Base-by-base conservation (phyloP, 2,888 invertebrate species). In the Micropterix aruncella region DNA sequence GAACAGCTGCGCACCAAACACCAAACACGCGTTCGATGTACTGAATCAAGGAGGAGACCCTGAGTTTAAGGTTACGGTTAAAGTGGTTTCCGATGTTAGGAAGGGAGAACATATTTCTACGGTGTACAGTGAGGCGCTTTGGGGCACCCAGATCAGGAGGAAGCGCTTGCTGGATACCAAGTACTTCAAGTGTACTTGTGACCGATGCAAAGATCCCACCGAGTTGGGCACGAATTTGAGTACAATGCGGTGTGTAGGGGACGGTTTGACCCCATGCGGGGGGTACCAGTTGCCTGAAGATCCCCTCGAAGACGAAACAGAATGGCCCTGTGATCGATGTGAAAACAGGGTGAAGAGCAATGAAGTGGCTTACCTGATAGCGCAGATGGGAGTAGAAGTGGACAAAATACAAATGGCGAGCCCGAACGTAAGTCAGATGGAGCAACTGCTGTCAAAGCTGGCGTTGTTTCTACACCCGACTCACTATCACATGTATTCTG, bases 91-190 rank as follows among this genome's bases (percentile, higher is more conserved):
- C 14, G 70, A 79, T 0, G 77, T 88, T 18, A 62, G 70, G 50
- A 80, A 79, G 59, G 86, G 81, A 0, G 76, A 80, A 37, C 83
- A 88, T 56, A 71, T 92, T 19, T 77, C 79, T 7, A 90, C 90
- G 1, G 86, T 84, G 75, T 92, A 91, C 54, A 88, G 89, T 3
- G 89, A 91, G 56, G 85, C 87, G 7, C 62, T 92, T 47, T 91
- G 91, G 91, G 84, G 88, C 1, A 90, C 90, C 0, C 80, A 82
- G 58, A 79, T 82, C 36, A 73, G 91, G 50, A 74, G 84, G 47
- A 83, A 85, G 51, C 89, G 90, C 64, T 65, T 90, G 16, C 69
- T 72, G 51, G 77, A 82, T 47, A 83, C 85, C 0, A 90, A 90
- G 62, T 87, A 86, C 57, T 90, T 90, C 52, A 60, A 70, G 1